Conservation (phyloP, 2,113 vertebrate species). For the Puntigrus tetrazona region DNA sequence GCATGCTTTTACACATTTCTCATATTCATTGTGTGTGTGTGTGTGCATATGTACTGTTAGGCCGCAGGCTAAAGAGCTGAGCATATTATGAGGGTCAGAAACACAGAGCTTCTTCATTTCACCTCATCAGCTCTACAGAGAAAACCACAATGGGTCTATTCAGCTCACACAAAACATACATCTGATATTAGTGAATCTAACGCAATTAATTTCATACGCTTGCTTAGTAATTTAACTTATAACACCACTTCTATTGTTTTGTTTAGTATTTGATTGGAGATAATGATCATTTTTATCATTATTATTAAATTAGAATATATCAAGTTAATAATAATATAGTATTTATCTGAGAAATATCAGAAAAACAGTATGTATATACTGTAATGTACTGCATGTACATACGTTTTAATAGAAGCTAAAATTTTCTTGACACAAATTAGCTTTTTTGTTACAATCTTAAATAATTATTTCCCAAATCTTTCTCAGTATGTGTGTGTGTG, state of each 20-base stretch:
- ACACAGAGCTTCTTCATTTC: background rate
- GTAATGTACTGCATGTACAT: background rate
- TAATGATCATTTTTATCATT: too few relatives aligned
- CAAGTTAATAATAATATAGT: too few relatives aligned
- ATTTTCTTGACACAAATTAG: too few relatives aligned
- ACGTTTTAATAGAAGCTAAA: background rate
- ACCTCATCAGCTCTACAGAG: slow-evolving; percentile 27
- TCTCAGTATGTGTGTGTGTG: too few relatives aligned
- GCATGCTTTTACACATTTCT: background rate
- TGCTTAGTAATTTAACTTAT: background rate
- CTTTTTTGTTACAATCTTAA: too few relatives aligned
- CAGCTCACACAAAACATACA: background rate
- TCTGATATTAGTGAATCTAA: slow-evolving; percentile 17
- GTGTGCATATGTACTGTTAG: background rate
- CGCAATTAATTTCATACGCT: too few relatives aligned
- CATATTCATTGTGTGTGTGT: background rate
- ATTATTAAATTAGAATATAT: too few relatives aligned
- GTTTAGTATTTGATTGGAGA: too few relatives aligned
- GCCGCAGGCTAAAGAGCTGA: background rate
- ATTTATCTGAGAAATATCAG: too few relatives aligned
- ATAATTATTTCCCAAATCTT: too few relatives aligned
- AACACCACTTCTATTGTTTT: background rate
- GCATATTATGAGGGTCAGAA: slow-evolving; percentile 37
- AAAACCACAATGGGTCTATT: slow-evolving; percentile 7
- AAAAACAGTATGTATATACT: background rate